Base-by-base conservation (phyloP, 2,888 invertebrate species). In the Drosophila rubida region DNA sequence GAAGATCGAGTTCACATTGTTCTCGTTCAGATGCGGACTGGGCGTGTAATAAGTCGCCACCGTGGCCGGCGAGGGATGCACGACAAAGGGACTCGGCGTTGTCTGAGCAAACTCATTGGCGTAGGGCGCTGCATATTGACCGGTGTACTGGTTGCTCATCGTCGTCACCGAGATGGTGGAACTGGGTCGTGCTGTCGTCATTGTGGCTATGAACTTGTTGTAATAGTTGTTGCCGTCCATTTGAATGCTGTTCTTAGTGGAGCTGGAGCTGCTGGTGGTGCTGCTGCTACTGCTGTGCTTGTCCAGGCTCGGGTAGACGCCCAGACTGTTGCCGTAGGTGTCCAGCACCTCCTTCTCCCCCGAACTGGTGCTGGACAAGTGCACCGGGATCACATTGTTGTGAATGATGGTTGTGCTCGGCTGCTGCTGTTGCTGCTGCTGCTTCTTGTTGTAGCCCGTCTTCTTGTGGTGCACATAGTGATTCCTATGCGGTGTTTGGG, bases 311-410 rank as follows among this genome's bases (percentile, higher is more conserved):
- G 90, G 91, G 61, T 87, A 90, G 11, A 75, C 39, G 2, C 79
- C 82, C 44, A 91, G 41, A 22, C 85, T 90, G 39, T 91, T 88
- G 4, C 92, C 92, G 53, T 91, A 91, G 37, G 89, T 90, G 46
- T 91, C 91, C 7, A 91, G 23, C 3, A 87, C 69, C 30, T 88
- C 89, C 58, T 87, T 87, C 50, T 91, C 90, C 0, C 87, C 90
- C 0, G 89, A 87, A 19, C 62, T 76, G 0, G 87, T 79, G 19
- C 81, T 75, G n/a, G 87, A 67, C 11, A 91, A 27, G 58, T 90
- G 90, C 1, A 90, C 82, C 1, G 91, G 91, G 39, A 91, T 89
- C 13, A 91, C 89, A 64, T 91, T 92, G 51, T 91, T 91, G 66
- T 91, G 91, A 27, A 91, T 91, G 9, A 91, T 89, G 3, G 91